Evolutionary conservation across 92 coral and sea anemone genomes (phyloP).

Genomic region (Palythoa grandis): DNA sequence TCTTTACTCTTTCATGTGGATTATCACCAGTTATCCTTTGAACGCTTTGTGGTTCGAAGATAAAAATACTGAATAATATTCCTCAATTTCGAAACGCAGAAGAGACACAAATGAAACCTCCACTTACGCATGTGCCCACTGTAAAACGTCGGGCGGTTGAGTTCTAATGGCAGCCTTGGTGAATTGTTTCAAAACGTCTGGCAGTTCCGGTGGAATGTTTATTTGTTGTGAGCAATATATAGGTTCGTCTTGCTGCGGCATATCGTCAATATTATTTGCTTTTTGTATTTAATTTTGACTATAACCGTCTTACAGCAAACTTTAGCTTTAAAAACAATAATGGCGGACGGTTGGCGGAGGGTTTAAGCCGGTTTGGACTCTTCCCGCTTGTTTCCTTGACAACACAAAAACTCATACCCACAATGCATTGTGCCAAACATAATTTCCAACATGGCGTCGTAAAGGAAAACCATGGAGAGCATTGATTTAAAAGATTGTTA

Average conservation of each 20-base stretch:
- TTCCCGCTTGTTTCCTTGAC: constrained; percentile 67
- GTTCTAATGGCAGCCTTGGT: constrained; percentile 98
- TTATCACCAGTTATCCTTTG: no score
- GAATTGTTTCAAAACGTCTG: constrained; percentile 95
- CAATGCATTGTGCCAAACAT: constrained; percentile 9
- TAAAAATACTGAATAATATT: no score
- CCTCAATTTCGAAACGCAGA: no score
- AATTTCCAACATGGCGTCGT: constrained; percentile 20
- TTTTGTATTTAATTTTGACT: background rate
- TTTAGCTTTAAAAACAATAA: background rate
- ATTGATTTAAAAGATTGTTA: constrained; percentile 16
- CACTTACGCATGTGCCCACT: constrained; percentile 97
- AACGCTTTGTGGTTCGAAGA: no score
- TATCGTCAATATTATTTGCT: constrained; percentile 12
- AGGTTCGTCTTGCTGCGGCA: constrained; percentile 96
- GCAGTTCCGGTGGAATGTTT: constrained; percentile 98
- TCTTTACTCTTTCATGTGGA: no score
- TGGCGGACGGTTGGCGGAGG: constrained; percentile 62
- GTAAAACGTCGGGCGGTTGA: constrained; percentile 91
- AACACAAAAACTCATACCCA: constrained; percentile 45
- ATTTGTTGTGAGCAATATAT: constrained; percentile 99
- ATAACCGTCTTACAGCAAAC: background rate
- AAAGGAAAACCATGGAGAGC: background rate
- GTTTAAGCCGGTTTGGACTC: no score
- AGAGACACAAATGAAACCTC: background rate